Evolutionary conservation across 2,888 invertebrate species (phyloP), one percentile per base, ranked within the genome.

Genomic region (Achlya flavicornis): DNA sequence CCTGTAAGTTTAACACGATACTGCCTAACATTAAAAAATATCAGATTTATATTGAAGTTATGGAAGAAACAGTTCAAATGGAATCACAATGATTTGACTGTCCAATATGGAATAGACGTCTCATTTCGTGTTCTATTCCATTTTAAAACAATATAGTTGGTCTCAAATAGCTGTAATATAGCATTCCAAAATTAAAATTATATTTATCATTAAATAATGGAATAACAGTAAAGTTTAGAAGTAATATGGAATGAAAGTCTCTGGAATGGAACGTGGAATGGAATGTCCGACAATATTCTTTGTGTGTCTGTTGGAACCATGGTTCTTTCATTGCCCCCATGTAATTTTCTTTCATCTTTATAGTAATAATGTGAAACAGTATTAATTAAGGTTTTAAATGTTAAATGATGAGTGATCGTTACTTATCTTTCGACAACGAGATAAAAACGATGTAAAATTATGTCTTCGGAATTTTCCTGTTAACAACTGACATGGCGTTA

Each of bases 1-100:
- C 82, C 85, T 84, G 73, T 88, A 87, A 89, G 80, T 86, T 81
- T 89, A 91, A 92, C 91, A 88, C 81, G 81, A 91, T 88, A 92
- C 92, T 93, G 92, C 92, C 92, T 90, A 86, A 85, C 75, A 77
- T 81, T 78, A 76, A 78, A 78, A 19, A 76, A 88, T 89, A 89
- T 89, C 88, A 88, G 79, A 83, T 85, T 84, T 84, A 77, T 86
- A 72, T 80, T 77, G 74, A 79, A 75, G 77, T 80, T 78, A 78
- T 78, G 76, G 74, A 76, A 73, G 70, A 64, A 59, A 66, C 59
- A 58, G 33, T 67, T 69, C 68, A 67, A 67, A 75, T 71, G 71
- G 72, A 68, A 70, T 69, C 66, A 66, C 69, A 69, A 58, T 65
- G 58, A 61, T 67, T 61, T 19, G 7, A 53, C 10, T 19, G 19